Conservation (phyloP, 2,113 vertebrate species). For the Cardinalis cardinalis region DNA sequence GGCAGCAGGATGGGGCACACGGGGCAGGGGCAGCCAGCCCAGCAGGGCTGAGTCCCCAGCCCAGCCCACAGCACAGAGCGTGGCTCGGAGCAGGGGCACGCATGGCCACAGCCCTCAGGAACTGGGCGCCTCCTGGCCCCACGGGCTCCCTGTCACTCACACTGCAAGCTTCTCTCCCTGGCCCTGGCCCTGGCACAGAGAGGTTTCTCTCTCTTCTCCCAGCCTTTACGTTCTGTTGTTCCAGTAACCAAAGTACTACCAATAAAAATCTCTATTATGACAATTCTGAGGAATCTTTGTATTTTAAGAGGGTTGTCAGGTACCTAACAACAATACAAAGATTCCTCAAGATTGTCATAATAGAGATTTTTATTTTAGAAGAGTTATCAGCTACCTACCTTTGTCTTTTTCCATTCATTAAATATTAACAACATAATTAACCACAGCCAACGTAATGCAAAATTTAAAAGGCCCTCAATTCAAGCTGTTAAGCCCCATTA, state of each 20-base stretch:
- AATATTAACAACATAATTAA: conserved; percentile 11
- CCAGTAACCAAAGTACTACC: not conserved
- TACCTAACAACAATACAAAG: not conserved
- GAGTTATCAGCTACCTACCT: not conserved
- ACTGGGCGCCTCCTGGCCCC: not conserved
- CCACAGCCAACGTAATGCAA: not conserved
- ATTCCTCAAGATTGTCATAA: not conserved
- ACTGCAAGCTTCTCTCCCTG: not conserved
- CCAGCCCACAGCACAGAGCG: not conserved
- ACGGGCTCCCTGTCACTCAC: not conserved
- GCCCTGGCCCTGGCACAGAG: rapidly evolving
- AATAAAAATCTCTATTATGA: no score
- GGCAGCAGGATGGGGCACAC: no score
- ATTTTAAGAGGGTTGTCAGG: not conserved
- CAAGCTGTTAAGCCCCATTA: not conserved
- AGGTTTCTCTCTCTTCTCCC: not conserved
- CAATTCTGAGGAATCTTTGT: no score
- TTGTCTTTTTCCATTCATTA: not conserved
- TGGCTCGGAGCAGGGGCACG: no score
- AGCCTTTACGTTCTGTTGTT: not conserved
- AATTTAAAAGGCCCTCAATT: not conserved
- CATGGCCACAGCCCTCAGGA: not conserved
- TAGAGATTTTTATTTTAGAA: not conserved
- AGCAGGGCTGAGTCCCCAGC: not conserved
- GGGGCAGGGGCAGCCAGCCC: no score